These are phyloP conservation scores for Indicator maculatus DNA, from an alignment of 2,113 vertebrate species.

Conservation along the genomic window DNA sequence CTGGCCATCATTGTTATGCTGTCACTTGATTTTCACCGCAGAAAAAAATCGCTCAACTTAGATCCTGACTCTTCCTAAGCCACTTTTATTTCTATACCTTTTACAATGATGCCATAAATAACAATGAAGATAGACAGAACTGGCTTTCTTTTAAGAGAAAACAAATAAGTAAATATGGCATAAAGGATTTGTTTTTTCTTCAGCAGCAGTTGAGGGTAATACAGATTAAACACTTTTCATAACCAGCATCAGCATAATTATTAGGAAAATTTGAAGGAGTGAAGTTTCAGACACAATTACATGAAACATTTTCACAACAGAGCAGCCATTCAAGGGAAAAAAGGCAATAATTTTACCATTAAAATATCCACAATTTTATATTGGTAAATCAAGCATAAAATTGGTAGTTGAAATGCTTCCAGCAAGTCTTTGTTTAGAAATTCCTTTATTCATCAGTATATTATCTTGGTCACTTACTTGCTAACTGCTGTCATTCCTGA, in stretches of 20 bases:
- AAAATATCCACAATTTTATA: slow-evolving; percentile 71
- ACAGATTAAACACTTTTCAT: slow-evolving; percentile 51
- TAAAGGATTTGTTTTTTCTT: slow-evolving; percentile 44
- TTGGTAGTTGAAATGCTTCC: slow-evolving; percentile 74
- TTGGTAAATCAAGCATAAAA: slow-evolving; percentile 82
- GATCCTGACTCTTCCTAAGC: background rate
- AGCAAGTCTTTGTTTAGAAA: slow-evolving; percentile 71
- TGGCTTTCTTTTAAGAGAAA: slow-evolving; percentile 22
- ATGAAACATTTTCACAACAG: slow-evolving; percentile 66
- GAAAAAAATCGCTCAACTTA: slow-evolving; percentile 6
- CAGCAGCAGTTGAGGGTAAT: slow-evolving; percentile 42
- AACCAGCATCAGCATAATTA: slow-evolving; percentile 61
- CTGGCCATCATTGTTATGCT: background rate
- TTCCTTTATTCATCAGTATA: slow-evolving; percentile 58
- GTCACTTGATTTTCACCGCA: slow-evolving; percentile 23
- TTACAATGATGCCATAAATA: slow-evolving; percentile 15
- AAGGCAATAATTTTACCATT: slow-evolving; percentile 73
- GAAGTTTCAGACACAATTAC: slow-evolving; percentile 56
- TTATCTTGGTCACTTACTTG: slow-evolving; percentile 66
- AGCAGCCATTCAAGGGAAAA: slow-evolving; percentile 66
- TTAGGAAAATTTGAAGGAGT: slow-evolving; percentile 44
- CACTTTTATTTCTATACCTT: slow-evolving; percentile 20
- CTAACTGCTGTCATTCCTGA: slow-evolving; percentile 54
- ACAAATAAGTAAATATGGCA: background rate
- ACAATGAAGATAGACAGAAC: background rate